phyloP scores from a whole-genome alignment of 1,140 invertebrate species.

The Papilio aristodemus region DNA sequence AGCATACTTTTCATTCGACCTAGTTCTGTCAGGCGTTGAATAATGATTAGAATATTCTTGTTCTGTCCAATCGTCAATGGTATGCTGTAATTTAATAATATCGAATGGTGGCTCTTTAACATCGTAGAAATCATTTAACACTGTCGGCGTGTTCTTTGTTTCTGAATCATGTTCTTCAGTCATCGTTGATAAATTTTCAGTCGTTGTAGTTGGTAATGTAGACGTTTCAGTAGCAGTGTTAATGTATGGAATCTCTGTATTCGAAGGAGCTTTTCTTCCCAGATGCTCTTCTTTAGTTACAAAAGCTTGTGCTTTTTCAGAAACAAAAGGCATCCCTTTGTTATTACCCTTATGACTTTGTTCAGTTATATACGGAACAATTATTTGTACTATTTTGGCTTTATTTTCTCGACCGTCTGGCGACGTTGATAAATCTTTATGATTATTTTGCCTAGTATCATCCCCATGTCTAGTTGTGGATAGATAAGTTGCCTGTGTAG shows the following conservation, averaged over 20 bases:
- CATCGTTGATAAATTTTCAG: constrained; percentile 43
- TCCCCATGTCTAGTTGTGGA: constrained; percentile 48
- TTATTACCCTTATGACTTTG: constrained; percentile 75
- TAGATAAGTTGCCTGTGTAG: constrained; percentile 45
- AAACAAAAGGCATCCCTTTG: constrained; percentile 48
- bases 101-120: constrained; percentile 83
- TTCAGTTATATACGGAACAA: constrained; percentile 88
- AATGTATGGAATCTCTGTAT: constrained; percentile 49
- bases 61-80: constrained; percentile 92
- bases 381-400: constrained; percentile 86
- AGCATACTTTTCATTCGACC: constrained; percentile 81
- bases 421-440: constrained; percentile 51
- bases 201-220: constrained; percentile 59
- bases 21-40: constrained; percentile 71
- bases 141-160: constrained; percentile 50
- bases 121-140: constrained; percentile 67
- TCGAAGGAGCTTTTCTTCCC: constrained; percentile 75
- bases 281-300: constrained; percentile 66
- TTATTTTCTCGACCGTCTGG: constrained; percentile 51
- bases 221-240: constrained; percentile 58
- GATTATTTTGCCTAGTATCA: constrained; percentile 56
- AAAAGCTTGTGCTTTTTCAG: constrained; percentile 56
- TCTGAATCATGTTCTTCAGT: constrained; percentile 57
- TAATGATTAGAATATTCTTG: constrained; percentile 85
- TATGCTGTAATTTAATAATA: constrained; percentile 87